phyloP scores from a whole-genome alignment of 2,888 invertebrate genomes.

The Calliopum simillimum region DNA sequence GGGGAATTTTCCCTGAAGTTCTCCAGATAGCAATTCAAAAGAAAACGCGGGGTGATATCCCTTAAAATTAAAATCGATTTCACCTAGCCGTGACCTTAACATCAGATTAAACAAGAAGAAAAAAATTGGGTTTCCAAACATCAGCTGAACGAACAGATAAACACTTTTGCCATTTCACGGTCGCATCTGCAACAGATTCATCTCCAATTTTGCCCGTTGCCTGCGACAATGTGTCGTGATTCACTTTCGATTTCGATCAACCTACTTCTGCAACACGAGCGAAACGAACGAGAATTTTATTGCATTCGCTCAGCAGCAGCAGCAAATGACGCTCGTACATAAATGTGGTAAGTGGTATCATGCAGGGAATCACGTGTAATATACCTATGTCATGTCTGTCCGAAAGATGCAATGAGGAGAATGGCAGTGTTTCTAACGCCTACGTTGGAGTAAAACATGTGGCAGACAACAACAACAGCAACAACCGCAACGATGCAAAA shows the following conservation, averaged over 20 bases:
- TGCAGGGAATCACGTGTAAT: not conserved
- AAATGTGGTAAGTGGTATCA: constrained; percentile 1
- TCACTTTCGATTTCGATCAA: constrained; percentile 33
- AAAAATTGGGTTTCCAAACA: too few species aligned
- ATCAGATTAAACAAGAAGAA: too few species aligned
- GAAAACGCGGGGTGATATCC: too few species aligned
- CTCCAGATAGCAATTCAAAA: too few species aligned
- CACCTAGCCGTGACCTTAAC: too few species aligned
- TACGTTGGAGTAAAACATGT: too few species aligned
- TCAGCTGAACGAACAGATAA: too few species aligned
- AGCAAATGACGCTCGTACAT: not conserved
- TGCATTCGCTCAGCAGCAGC: constrained; percentile 2
- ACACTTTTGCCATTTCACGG: not conserved
- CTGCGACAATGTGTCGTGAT: constrained; percentile 17
- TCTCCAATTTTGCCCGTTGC: not conserved
- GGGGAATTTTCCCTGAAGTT: too few species aligned
- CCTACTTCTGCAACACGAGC: constrained; percentile 19
- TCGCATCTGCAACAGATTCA: not conserved
- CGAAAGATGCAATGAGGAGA: not conserved
- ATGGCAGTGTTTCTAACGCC: not conserved
- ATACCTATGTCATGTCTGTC: not conserved
- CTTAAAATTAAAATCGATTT: too few species aligned
- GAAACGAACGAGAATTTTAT: not conserved
- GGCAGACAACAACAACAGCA: constrained; percentile 12
- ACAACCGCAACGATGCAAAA: not conserved